Percentiles rank a stretch among this genome's conserved stretches.
Evolutionary conservation across 1,140 invertebrate species (phyloP).

Genomic region (Pogonognathellus flavescens): DNA sequence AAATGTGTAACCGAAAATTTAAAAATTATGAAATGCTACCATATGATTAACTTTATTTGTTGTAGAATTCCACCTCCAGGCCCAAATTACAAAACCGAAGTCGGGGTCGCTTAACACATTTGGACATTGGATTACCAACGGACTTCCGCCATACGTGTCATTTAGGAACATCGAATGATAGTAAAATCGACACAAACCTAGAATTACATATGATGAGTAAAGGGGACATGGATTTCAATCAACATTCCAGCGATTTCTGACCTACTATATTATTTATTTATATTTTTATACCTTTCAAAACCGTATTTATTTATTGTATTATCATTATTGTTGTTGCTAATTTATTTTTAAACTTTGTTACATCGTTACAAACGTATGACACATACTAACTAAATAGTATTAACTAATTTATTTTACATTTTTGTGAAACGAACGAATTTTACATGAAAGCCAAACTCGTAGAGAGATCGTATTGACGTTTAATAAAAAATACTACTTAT

Average conservation of each 20-base stretch:
- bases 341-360: slow-evolving; percentile 38
- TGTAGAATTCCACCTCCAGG: slow-evolving; percentile 15
- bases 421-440: not conserved
- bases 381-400: not conserved
- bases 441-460: slow-evolving; percentile 3
- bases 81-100: slow-evolving; percentile 37
- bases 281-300: slow-evolving; percentile 27
- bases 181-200: slow-evolving; percentile 38
- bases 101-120: slow-evolving; percentile 22
- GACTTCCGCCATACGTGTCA: slow-evolving; percentile 36
- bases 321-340: slow-evolving; percentile 21
- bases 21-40: not conserved
- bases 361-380: not conserved
- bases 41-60: not conserved
- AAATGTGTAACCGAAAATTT: no score
- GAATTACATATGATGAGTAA: slow-evolving; percentile 45
- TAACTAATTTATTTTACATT: slow-evolving; percentile 1
- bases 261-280: not conserved
- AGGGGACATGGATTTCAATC: slow-evolving; percentile 31
- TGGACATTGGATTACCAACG: slow-evolving; percentile 38
- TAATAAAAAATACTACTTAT: no score
- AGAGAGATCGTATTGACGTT: no score
- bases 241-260: slow-evolving; percentile 42
- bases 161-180: slow-evolving; percentile 35
- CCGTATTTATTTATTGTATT: slow-evolving; percentile 4